These are phyloP conservation scores for Sussaba pulchella DNA, from an alignment of 2,888 invertebrate species.

Conservation along the genomic window DNA sequence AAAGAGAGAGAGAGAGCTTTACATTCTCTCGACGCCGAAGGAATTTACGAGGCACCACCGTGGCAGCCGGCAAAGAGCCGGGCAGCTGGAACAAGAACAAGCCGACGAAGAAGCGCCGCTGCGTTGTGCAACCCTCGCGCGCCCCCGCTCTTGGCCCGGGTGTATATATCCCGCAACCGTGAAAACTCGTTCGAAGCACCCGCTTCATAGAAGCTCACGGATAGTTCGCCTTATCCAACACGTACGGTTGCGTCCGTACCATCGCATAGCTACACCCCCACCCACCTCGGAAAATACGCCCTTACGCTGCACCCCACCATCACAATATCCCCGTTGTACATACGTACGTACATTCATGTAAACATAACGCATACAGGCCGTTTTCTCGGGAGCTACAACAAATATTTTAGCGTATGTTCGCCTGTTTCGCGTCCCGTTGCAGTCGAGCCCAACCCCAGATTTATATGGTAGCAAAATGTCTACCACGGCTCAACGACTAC, in stretches of 20 bases:
- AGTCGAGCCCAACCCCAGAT: background rate
- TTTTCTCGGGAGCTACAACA: slow-evolving; percentile 48
- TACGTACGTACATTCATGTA: slow-evolving; percentile 17
- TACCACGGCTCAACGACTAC: background rate
- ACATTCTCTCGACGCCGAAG: slow-evolving; percentile 67
- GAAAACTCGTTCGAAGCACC: slow-evolving; percentile 65
- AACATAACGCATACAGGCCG: slow-evolving; percentile 30
- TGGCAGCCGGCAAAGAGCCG: slow-evolving; percentile 38
- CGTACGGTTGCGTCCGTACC: slow-evolving; percentile 6
- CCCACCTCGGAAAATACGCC: slow-evolving; percentile 26
- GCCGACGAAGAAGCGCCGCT: slow-evolving; percentile 43
- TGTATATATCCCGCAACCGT: slow-evolving; percentile 47
- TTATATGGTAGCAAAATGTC: slow-evolving; percentile 15
- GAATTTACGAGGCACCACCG: slow-evolving; percentile 64
- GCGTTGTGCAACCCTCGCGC: background rate
- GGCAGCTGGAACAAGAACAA: slow-evolving; percentile 48
- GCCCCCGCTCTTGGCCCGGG: background rate
- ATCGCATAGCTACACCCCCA: background rate
- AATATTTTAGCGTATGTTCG: slow-evolving; percentile 61
- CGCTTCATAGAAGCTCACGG: slow-evolving; percentile 43
- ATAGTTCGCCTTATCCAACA: slow-evolving; percentile 18
- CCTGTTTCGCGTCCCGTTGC: slow-evolving; percentile 32
- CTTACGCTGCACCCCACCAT: slow-evolving; percentile 2
- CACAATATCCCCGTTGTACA: slow-evolving; percentile 20
- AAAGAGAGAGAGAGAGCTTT: slow-evolving; percentile 46